These are phyloP conservation scores for Drosophila hydei DNA, from an alignment of 1,140 invertebrate genomes.

Conservation along the genomic window DNA sequence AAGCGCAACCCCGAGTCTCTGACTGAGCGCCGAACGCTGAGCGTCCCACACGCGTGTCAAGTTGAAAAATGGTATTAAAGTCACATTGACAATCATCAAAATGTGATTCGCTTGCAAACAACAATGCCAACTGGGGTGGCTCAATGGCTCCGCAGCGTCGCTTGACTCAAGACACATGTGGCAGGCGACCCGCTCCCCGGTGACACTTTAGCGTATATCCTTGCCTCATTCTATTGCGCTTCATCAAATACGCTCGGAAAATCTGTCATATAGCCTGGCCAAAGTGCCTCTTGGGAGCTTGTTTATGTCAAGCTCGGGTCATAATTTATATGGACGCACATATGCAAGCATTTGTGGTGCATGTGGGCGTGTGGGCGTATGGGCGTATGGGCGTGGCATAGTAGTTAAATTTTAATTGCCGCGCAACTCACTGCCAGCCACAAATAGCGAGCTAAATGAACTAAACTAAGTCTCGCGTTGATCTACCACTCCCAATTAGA, in stretches of 20 bases:
- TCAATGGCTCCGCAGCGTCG: slow-evolving; percentile 12
- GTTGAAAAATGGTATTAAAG: slow-evolving; percentile 83
- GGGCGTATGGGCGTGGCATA: slow-evolving; percentile 43
- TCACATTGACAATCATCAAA: slow-evolving; percentile 84
- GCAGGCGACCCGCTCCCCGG: slow-evolving; percentile 55
- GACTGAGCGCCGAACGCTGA: not conserved
- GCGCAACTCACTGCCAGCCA: slow-evolving; percentile 10
- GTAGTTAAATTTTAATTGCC: slow-evolving; percentile 76
- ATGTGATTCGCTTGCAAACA: slow-evolving; percentile 78
- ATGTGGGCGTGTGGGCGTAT: not conserved
- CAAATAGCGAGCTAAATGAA: slow-evolving; percentile 64
- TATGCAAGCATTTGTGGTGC: slow-evolving; percentile 48
- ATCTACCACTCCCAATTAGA: slow-evolving; percentile 77
- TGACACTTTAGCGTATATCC: slow-evolving; percentile 71
- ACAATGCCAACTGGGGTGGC: slow-evolving; percentile 47
- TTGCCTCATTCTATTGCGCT: slow-evolving; percentile 31
- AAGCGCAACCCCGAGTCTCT: slow-evolving; percentile 15
- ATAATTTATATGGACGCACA: slow-evolving; percentile 78
- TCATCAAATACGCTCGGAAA: slow-evolving; percentile 76
- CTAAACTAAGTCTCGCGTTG: slow-evolving; percentile 76
- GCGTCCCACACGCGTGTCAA: slow-evolving; percentile 53
- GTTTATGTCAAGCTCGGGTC: slow-evolving; percentile 82
- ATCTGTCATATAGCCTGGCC: slow-evolving; percentile 81
- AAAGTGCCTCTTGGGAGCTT: slow-evolving; percentile 83
- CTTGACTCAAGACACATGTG: slow-evolving; percentile 64